Evolutionary conservation across 2,113 vertebrate genomes (phyloP).

Genomic region (Malurus elegans): DNA sequence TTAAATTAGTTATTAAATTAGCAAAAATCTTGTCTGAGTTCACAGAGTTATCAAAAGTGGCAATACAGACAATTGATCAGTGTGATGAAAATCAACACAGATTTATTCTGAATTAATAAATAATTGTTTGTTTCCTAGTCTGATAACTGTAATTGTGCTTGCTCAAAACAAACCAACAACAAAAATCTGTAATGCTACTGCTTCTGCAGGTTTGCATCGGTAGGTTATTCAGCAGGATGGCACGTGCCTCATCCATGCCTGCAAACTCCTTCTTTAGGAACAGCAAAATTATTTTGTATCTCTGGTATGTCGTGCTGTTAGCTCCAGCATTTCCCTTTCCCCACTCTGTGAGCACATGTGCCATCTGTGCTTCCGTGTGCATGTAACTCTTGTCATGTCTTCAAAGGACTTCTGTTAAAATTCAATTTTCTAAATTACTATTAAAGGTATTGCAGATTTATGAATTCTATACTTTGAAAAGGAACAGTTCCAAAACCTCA

Average conservation of each 20-base stretch:
- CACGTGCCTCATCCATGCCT: not conserved
- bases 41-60: not conserved
- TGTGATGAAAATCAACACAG: not conserved
- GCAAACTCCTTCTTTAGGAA: not conserved
- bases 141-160: not conserved
- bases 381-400: not conserved
- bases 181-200: fast-evolving
- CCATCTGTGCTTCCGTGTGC: not conserved
- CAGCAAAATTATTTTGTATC: not conserved
- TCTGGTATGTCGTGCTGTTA: not conserved
- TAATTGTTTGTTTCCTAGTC: not conserved
- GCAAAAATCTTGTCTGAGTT: not conserved
- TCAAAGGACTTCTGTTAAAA: not conserved
- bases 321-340: not conserved
- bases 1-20: not conserved
- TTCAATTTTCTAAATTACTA: not conserved
- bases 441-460: not conserved
- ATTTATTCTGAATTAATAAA: not conserved
- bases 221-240: not conserved
- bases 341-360: not conserved
- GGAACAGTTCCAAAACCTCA: not conserved
- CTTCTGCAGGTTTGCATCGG: not conserved
- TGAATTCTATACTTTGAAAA: not conserved
- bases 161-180: not conserved
- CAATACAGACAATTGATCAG: not conserved